Evolutionary conservation across 1,140 invertebrate species (phyloP).

Genomic region (Dreissena polymorpha): DNA sequence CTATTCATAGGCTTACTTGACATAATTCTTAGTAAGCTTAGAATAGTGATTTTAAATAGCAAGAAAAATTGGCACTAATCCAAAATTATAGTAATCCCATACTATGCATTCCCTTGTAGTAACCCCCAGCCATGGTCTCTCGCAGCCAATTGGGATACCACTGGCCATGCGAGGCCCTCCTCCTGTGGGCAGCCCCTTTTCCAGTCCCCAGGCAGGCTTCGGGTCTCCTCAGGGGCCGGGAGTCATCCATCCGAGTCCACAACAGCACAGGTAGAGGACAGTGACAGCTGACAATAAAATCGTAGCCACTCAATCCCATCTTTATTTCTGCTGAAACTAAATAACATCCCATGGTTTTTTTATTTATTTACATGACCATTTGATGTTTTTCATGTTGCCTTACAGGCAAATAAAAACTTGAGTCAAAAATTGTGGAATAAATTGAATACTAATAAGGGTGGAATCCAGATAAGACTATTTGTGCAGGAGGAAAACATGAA

Average conservation of each 20-base stretch:
- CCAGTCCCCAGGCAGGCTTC: conserved; percentile 39
- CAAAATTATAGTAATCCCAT: background rate
- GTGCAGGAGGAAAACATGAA: too few relatives aligned
- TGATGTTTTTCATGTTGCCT: too few relatives aligned
- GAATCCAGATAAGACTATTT: too few relatives aligned
- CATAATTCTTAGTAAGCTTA: too few relatives aligned
- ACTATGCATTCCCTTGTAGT: conserved; percentile 19
- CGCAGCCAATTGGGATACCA: conserved; percentile 63
- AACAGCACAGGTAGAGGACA: conserved; percentile 41
- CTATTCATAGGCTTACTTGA: too few relatives aligned
- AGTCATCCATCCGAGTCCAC: background rate
- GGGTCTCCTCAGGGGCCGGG: conserved; percentile 38
- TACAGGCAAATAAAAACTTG: too few relatives aligned
- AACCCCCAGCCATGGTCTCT: conserved; percentile 39
- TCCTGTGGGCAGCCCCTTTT: conserved; percentile 50
- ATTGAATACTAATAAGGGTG: too few relatives aligned
- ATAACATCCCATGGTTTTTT: too few relatives aligned
- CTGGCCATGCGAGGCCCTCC: conserved; percentile 51
- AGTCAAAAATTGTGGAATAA: too few relatives aligned
- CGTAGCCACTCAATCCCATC: background rate
- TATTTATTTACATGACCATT: too few relatives aligned
- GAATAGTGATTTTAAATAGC: too few relatives aligned
- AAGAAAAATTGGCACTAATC: background rate
- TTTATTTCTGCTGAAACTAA: background rate
- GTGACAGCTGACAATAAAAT: background rate